A percentile compares a stretch with the other conserved stretches of the same genome.
Conservation (phyloP, 2,888 invertebrate genomes). For the Campoplex capitator region DNA sequence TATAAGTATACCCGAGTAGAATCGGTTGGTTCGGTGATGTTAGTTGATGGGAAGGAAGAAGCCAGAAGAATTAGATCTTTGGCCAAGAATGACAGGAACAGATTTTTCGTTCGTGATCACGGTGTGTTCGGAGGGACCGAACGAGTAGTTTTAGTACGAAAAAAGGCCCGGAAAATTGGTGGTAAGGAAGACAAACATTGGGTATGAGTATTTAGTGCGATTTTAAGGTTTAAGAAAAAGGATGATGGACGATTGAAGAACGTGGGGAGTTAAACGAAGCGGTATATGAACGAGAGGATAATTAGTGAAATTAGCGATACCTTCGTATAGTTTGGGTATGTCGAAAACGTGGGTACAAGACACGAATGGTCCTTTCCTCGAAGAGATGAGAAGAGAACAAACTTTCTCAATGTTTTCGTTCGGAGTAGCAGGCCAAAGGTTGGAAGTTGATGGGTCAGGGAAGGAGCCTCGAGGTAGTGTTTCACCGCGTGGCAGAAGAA, state of each 20-base stretch:
- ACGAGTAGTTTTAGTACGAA: conserved; percentile 12
- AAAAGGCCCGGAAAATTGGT: conserved; percentile 56
- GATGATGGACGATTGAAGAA: conserved; percentile 31
- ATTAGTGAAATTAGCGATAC: conserved; percentile 69
- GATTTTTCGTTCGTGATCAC: not conserved
- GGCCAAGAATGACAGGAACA: conserved; percentile 42
- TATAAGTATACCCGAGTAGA: not conserved
- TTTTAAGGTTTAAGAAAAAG: conserved; percentile 44
- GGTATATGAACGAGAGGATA: conserved; percentile 77
- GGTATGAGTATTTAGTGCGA: conserved; percentile 13
- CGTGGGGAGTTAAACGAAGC: conserved; percentile 63
- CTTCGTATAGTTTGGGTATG: conserved; percentile 28
- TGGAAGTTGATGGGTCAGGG: not conserved
- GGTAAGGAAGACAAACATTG: conserved; percentile 12
- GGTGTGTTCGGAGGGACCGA: not conserved
- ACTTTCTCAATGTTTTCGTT: conserved; percentile 39
- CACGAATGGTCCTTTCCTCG: not conserved
- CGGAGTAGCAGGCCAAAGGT: not conserved
- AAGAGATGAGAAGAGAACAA: not conserved
- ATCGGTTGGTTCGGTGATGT: conserved; percentile 42
- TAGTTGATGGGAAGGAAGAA: conserved; percentile 71
- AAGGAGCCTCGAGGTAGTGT: not conserved
- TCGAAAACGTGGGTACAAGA: conserved; percentile 6
- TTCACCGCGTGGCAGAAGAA: not conserved
- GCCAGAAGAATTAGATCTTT: conserved; percentile 79